These are phyloP conservation scores for Cotesia congregata DNA, from an alignment of 2,888 invertebrate genomes.

Conservation along the genomic window DNA sequence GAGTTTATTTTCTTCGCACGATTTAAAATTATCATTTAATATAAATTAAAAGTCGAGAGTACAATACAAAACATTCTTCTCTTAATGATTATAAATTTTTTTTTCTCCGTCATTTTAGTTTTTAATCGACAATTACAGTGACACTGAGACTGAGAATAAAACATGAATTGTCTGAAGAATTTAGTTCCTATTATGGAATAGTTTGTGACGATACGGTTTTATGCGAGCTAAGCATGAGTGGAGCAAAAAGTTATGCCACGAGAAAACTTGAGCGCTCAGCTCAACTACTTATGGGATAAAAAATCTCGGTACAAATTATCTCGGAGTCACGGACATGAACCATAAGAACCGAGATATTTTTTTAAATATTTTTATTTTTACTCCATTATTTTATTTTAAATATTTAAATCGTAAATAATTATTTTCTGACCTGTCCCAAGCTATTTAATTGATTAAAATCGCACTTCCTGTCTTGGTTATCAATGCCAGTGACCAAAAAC, in stretches of 20 bases:
- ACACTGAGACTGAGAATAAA: constrained; percentile 1
- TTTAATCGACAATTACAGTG: background rate
- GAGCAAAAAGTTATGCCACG: background rate
- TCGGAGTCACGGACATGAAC: no score
- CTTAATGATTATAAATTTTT: background rate
- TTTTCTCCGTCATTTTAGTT: background rate
- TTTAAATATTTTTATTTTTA: background rate
- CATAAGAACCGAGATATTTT: no score
- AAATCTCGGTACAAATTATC: no score
- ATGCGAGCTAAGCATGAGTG: background rate
- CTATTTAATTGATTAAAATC: constrained; percentile 1
- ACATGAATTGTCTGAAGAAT: background rate
- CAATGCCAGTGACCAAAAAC: background rate
- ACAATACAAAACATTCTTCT: background rate
- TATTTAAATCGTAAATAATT: background rate
- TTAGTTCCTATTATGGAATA: constrained; percentile 1
- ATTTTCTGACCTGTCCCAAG: constrained; percentile 15
- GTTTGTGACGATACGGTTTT: background rate
- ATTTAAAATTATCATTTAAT: background rate
- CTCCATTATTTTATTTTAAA: background rate
- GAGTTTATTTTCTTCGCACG: constrained; percentile 1
- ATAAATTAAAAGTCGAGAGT: background rate
- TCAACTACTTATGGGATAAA: background rate
- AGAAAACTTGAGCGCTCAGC: background rate
- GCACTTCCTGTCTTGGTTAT: constrained; percentile 2